phyloP scores from a whole-genome alignment of 2,113 vertebrate genomes.

The Oryzias curvinotus region DNA sequence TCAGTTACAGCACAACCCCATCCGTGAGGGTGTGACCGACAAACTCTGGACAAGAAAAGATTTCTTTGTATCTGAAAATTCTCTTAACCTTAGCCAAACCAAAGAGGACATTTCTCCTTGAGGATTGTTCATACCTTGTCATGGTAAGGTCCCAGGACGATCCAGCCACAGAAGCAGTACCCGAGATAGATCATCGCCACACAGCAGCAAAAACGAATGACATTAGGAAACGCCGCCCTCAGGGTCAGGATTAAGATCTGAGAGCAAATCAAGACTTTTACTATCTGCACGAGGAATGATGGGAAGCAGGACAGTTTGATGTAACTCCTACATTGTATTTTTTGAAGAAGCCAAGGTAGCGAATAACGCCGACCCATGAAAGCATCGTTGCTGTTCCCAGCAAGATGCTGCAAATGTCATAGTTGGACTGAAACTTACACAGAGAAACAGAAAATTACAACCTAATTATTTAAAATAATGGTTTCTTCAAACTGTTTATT shows the following conservation, averaged over 20 bases:
- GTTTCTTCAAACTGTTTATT: too few relatives aligned
- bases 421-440: conserved; percentile 86
- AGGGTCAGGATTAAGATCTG: conserved; percentile 79
- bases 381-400: conserved; percentile 91
- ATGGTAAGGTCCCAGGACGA: conserved; percentile 92
- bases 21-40: too few relatives aligned
- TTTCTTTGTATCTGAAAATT: too few relatives aligned
- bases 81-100: too few relatives aligned
- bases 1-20: too few relatives aligned
- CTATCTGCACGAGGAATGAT: background rate
- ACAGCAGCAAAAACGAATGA: conserved; percentile 92
- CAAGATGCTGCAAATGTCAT: conserved; percentile 91
- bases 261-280: conserved; percentile 29
- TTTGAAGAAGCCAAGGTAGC: conserved; percentile 92
- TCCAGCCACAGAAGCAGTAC: conserved; percentile 98
- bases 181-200: conserved; percentile 94
- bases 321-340: conserved; percentile 90
- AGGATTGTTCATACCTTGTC: conserved; percentile 81
- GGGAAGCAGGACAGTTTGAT: background rate
- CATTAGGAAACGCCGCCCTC: conserved; percentile 86
- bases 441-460: background rate
- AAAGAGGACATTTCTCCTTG: background rate
- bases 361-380: conserved; percentile 92
- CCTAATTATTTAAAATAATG: background rate
- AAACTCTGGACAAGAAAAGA: too few relatives aligned